Conservation (phyloP, 2,113 vertebrate species). For the Potamarius usumacintae region DNA sequence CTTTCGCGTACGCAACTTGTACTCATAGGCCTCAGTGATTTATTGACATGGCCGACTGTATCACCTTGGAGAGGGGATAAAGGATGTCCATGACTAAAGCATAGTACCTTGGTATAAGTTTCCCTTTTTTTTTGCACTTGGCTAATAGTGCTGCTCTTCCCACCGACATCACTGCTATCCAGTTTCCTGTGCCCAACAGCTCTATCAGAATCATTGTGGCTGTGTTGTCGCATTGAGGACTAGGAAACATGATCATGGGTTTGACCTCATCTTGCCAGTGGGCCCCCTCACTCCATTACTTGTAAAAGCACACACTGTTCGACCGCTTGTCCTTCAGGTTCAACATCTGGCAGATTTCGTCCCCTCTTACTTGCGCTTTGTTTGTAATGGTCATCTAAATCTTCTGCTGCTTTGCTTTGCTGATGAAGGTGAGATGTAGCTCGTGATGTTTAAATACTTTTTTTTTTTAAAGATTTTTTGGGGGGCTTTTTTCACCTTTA, state of each 20-base stretch:
- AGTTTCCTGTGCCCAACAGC: conserved; percentile 70
- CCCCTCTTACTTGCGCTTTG: conserved; percentile 63
- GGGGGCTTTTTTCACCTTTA: too few species aligned
- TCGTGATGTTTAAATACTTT: conserved; percentile 43
- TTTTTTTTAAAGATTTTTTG: neutral
- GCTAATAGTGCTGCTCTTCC: conserved; percentile 64
- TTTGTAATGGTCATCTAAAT: conserved; percentile 50
- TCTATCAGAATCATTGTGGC: conserved; percentile 74
- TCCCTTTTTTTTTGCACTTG: conserved; percentile 58
- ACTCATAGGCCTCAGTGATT: conserved; percentile 54
- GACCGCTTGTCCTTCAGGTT: conserved; percentile 54
- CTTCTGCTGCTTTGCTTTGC: conserved; percentile 41
- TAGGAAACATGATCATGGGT: conserved; percentile 74
- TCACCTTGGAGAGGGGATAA: conserved; percentile 41
- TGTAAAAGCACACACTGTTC: neutral
- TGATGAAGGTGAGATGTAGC: conserved; percentile 28
- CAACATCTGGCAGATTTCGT: conserved; percentile 73
- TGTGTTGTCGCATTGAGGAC: conserved; percentile 69
- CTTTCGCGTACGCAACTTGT: conserved; percentile 33
- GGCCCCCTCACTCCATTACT: conserved; percentile 51
- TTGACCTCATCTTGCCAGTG: conserved; percentile 76
- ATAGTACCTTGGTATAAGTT: conserved; percentile 60
- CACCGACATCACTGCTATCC: conserved; percentile 65
- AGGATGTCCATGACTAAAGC: conserved; percentile 53
- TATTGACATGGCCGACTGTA: conserved; percentile 45